A percentile compares a stretch with the other conserved stretches of the same genome.
These are phyloP conservation scores for Brachypteracias leptosomus DNA, from an alignment of 2,113 vertebrate species.

Conservation along the genomic window DNA sequence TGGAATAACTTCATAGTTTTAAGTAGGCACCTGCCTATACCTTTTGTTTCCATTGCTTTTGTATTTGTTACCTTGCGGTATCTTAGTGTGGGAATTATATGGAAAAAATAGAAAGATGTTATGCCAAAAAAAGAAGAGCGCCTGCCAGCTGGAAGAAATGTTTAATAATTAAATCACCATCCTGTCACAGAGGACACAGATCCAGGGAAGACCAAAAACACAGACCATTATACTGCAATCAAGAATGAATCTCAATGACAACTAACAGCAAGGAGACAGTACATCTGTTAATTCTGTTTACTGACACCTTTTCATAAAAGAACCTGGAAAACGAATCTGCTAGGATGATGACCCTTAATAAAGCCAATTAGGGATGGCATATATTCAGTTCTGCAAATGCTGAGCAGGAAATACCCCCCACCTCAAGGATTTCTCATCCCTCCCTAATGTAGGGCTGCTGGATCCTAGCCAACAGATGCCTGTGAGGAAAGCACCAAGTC, in stretches of 20 bases:
- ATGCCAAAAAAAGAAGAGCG: neutral
- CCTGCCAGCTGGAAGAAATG: slow-evolving; percentile 8
- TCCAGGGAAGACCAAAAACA: slow-evolving; percentile 31
- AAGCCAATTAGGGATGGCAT: neutral
- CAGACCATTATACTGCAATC: neutral
- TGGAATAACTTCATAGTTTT: neutral
- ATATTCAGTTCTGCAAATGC: neutral
- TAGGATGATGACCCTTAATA: neutral
- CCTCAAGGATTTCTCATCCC: neutral
- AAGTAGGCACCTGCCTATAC: neutral
- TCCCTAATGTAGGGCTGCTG: neutral
- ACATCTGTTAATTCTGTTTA: slow-evolving; percentile 17
- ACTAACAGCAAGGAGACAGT: neutral
- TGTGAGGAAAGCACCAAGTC: neutral
- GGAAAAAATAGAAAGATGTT: neutral
- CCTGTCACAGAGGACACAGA: neutral
- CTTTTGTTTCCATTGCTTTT: neutral
- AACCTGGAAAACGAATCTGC: neutral
- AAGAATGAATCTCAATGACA: neutral
- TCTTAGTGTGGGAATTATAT: neutral
- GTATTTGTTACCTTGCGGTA: neutral
- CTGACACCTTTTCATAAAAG: neutral
- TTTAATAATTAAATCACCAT: slow-evolving; percentile 12
- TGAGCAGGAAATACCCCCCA: neutral
- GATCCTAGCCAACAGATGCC: neutral